A percentile compares a stretch with the other conserved stretches of the same genome.
Evolutionary conservation across 1,140 invertebrate genomes (phyloP).

Genomic region (Hyposmocoma kahamanoa): DNA sequence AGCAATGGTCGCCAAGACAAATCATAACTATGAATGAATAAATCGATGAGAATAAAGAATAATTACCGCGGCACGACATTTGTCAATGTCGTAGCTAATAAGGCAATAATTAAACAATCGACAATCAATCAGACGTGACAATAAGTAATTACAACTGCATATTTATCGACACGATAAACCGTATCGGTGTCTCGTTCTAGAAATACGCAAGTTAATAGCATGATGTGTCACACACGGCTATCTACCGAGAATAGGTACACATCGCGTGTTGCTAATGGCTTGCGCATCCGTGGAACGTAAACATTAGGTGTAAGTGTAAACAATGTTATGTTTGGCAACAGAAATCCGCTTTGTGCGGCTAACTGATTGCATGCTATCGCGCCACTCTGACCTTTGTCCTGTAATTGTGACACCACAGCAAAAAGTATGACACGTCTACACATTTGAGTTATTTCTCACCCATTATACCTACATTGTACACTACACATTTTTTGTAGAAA

Average conservation of each 20-base stretch:
- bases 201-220: neutral
- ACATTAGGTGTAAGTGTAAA: neutral
- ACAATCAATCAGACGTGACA: slow-evolving; percentile 5
- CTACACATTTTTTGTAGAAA: slow-evolving; percentile 15
- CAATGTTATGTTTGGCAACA: slow-evolving; percentile 3
- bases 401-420: slow-evolving; percentile 8
- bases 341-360: neutral
- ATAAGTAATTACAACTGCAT: neutral
- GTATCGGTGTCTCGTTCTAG: neutral
- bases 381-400: slow-evolving; percentile 14
- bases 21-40: too few species aligned
- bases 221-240: neutral
- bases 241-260: neutral
- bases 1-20: too few species aligned
- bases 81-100: neutral
- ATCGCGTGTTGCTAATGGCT: neutral
- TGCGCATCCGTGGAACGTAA: neutral
- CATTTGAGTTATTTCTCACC: slow-evolving; percentile 11
- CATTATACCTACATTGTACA: slow-evolving; percentile 13
- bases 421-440: slow-evolving; percentile 8
- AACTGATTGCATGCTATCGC: slow-evolving; percentile 10
- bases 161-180: neutral
- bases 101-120: slow-evolving; percentile 7
- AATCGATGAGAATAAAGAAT: too few species aligned
- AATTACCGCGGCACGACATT: too few species aligned